Percentiles rank a stretch among this genome's conserved stretches.
Conservation (phyloP, 2,888 invertebrate species). For the Cenopis cana region DNA sequence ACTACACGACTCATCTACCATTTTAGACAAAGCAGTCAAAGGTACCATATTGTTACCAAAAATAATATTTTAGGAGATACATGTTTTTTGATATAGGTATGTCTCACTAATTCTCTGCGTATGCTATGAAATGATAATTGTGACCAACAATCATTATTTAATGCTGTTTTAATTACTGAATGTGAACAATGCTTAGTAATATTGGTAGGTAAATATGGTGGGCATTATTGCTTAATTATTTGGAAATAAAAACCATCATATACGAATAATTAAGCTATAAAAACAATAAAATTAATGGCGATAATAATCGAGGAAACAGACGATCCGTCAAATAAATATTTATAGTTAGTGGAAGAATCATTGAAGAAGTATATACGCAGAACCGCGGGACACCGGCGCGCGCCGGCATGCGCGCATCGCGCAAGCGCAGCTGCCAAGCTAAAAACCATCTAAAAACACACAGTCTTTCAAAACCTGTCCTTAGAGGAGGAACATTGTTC, state of each 20-base stretch:
- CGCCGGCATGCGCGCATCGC: constrained; percentile 64
- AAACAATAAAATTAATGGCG: constrained; percentile 35
- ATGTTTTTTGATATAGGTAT: too few species aligned
- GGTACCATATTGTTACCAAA: too few species aligned
- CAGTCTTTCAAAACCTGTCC: not conserved
- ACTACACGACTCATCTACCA: not conserved
- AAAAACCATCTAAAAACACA: constrained; percentile 5
- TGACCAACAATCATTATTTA: not conserved
- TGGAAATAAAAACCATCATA: not conserved
- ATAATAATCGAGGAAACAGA: constrained; percentile 18
- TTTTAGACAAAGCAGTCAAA: too few species aligned
- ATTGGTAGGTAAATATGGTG: too few species aligned
- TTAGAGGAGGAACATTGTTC: constrained; percentile 7
- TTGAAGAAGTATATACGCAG: constrained; percentile 58
- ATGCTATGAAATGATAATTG: not conserved
- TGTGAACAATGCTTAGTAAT: not conserved
- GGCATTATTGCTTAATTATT: not conserved
- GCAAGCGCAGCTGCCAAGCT: constrained; percentile 48
- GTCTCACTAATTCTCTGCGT: too few species aligned
- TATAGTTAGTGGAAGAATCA: constrained; percentile 58
- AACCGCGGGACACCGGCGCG: constrained; percentile 62
- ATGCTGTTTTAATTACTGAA: not conserved
- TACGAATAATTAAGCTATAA: constrained; percentile 27
- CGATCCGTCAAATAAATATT: constrained; percentile 61
- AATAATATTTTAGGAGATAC: too few species aligned